phyloP scores from a whole-genome alignment of 2,797 vertebrate genomes.

The Nothura maculosa region DNA sequence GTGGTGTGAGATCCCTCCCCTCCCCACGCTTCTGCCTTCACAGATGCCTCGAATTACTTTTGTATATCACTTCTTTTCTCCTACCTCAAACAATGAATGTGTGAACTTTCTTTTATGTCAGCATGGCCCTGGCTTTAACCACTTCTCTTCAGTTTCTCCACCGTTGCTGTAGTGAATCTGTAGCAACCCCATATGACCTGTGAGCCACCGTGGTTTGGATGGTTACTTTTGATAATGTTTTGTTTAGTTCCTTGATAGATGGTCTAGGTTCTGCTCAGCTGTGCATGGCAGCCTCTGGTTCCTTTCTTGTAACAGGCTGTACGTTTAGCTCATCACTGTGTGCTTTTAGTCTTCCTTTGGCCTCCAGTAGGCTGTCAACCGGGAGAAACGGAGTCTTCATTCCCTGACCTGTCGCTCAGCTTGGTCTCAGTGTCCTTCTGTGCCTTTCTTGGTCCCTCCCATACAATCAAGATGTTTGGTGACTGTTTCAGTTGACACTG shows the following conservation, averaged over 20 bases:
- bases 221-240: neutral
- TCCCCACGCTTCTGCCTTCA: neutral
- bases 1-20: neutral
- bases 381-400: neutral
- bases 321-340: neutral
- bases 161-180: neutral
- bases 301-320: neutral
- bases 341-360: neutral
- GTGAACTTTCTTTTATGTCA: too few relatives aligned
- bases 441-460: neutral
- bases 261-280: neutral
- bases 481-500: neutral
- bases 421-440: neutral
- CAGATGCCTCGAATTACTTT: neutral
- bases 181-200: neutral
- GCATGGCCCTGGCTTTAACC: neutral
- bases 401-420: neutral
- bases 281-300: neutral
- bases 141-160: neutral
- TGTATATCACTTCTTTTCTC: neutral
- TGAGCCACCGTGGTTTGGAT: neutral
- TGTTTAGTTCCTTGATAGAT: neutral
- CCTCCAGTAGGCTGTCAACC: neutral
- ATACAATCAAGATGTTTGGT: neutral
- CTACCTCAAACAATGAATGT: neutral